These are phyloP conservation scores for Steinernema hermaphroditum DNA, from an alignment of 2,888 invertebrate species.

Conservation along the genomic window DNA sequence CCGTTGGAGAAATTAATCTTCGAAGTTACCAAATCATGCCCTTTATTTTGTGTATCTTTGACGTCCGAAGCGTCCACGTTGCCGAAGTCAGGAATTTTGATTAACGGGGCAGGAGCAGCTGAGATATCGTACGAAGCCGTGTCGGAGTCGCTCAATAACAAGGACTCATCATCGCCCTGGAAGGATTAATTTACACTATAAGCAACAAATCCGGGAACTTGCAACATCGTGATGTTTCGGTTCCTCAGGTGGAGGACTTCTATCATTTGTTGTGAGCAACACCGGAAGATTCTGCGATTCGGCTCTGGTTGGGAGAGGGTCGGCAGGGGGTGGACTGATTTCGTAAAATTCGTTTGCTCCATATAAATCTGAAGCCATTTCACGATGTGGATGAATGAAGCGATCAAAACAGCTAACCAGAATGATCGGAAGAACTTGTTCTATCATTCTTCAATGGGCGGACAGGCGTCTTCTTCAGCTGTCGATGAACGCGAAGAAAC, in stretches of 20 bases:
- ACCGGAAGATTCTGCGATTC: not conserved
- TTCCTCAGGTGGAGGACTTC: slow-evolving; percentile 23
- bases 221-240: slow-evolving; percentile 7
- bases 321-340: not conserved
- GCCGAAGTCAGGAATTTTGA: not conserved
- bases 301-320: not conserved
- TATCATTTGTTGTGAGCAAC: not conserved
- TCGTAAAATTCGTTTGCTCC: not conserved
- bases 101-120: not conserved
- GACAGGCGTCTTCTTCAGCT: slow-evolving; percentile 7
- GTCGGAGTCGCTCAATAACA: not conserved
- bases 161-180: not conserved
- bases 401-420: too few relatives aligned
- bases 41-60: not conserved
- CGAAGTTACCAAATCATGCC: not conserved
- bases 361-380: not conserved
- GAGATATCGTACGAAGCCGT: slow-evolving; percentile 6
- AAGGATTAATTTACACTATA: not conserved
- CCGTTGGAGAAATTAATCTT: slow-evolving; percentile 1
- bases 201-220: not conserved
- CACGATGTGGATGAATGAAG: too few relatives aligned
- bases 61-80: not conserved
- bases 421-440: not conserved
- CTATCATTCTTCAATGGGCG: not conserved
- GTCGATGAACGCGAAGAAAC: slow-evolving; percentile 5